Evolutionary conservation across 2,888 invertebrate genomes (phyloP), one percentile per base, ranked within the genome.

Genomic region (Eupeodes luniger): DNA sequence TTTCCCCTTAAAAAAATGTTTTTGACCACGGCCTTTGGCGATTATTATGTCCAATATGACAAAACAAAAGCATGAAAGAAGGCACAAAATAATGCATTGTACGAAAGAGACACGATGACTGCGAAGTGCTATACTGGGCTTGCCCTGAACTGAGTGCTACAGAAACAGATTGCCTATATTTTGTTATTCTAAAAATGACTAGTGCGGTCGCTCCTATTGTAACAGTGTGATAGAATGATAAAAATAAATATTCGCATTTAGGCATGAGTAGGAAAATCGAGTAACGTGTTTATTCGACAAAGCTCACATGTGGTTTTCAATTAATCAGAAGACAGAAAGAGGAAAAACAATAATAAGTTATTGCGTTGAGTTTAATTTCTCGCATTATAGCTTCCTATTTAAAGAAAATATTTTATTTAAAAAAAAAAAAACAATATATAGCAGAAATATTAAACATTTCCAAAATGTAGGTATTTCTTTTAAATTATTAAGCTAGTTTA

Each of bases 261-360:
- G 49, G 12, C 59, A 34, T 34, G 57, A 70, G 55, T 55, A 19
- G 70, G 40, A 70, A 55, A 70, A 70, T 55, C 40, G 40, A 55
- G 19, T 55, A 53, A 40, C 55, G n/a, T 44, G 19, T 55, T 69
- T 40, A 4, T 34, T 55, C 55, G 11, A 40, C 57, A 61, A 7
- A 81, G 19, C 57, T 40, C 40, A 66, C 74, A 75, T 81, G 74
- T 81, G 66, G 49, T 80, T 80, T 79, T 80, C 51, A 11, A 53
- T 53, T 53, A 69, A 40, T 69, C 69, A 12, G 14, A 40, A n/a
- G 19, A 40, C 1, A 67, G 49, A 62, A 40, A 19, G 11, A 44
- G 62, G 16, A 70, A 55, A 70, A 55, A 70, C 40, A 70, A 55
- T 55, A 70, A 70, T 55, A 70, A 55, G 34, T 40, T 16, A 53